A percentile compares a stretch with the other conserved stretches of the same genome.
phyloP scores from a whole-genome alignment of 2,113 vertebrate species.

The Muntiacus muntjak region DNA sequence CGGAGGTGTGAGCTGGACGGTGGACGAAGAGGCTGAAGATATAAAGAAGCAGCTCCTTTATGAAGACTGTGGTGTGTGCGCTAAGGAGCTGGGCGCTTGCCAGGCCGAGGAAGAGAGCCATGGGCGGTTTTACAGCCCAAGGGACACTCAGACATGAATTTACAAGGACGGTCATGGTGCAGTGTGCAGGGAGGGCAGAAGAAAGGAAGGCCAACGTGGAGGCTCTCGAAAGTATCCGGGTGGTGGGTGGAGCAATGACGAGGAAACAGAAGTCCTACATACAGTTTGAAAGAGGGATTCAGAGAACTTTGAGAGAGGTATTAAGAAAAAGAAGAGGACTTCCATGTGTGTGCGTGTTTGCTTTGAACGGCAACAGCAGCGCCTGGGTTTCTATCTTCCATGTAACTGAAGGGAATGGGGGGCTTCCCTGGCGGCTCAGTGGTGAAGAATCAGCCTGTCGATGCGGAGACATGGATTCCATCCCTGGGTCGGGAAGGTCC shows the following conservation, averaged over 20 bases:
- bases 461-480: rapidly evolving
- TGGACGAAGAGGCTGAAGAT: too few relatives aligned
- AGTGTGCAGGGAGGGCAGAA: neutral
- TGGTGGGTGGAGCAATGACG: neutral
- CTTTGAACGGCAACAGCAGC: neutral
- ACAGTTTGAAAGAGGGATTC: neutral
- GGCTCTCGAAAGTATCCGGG: neutral
- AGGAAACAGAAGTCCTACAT: neutral
- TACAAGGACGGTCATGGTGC: neutral
- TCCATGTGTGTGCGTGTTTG: neutral
- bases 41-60: neutral
- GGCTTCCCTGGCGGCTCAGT: neutral
- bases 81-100: neutral
- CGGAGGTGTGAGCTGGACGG: too few relatives aligned
- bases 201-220: neutral
- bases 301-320: neutral
- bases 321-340: neutral
- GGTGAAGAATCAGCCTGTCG: neutral
- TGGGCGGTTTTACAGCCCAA: neutral
- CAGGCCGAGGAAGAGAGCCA: neutral
- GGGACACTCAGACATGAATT: neutral
- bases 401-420: neutral
- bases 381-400: neutral
- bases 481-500: neutral
- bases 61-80: rapidly evolving